A percentile compares a stretch with the other conserved stretches of the same genome.
These are phyloP conservation scores for Pachyramphus minor DNA, from an alignment of 2,113 vertebrate genomes.

Conservation along the genomic window DNA sequence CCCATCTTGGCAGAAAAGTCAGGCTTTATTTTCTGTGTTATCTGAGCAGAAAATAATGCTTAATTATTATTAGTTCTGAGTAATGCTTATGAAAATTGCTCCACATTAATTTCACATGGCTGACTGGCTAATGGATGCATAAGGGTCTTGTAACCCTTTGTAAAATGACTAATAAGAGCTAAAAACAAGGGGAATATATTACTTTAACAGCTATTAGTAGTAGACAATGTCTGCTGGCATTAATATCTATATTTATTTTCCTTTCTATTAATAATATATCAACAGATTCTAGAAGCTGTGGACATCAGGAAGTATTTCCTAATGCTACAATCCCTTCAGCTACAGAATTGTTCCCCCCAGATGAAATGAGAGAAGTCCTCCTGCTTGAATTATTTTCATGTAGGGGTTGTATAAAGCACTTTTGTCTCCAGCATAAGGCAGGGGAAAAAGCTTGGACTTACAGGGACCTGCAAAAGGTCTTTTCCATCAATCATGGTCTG, in stretches of 20 bases:
- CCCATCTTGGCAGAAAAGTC: constrained; percentile 63
- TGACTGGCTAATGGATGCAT: constrained; percentile 67
- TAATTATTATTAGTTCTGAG: constrained; percentile 69
- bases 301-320: constrained; percentile 38
- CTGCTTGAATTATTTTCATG: constrained; percentile 29
- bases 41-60: constrained; percentile 70
- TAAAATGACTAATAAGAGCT: constrained; percentile 67
- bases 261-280: constrained; percentile 65
- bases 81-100: constrained; percentile 68
- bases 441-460: neutral
- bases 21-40: constrained; percentile 64
- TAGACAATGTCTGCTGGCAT: constrained; percentile 46
- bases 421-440: neutral
- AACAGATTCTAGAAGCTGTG: constrained; percentile 36
- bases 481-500: neutral
- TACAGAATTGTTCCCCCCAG: neutral
- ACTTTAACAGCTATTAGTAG: constrained; percentile 58
- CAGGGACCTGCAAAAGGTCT: neutral
- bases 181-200: constrained; percentile 63
- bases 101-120: constrained; percentile 67
- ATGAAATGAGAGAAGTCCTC: constrained; percentile 30
- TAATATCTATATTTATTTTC: constrained; percentile 66
- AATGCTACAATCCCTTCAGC: constrained; percentile 28
- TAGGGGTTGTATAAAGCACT: neutral
- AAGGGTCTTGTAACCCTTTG: constrained; percentile 60